A percentile compares a stretch with the other conserved stretches of the same genome.
These are phyloP conservation scores for Mastomys natalensis DNA, from an alignment of 2,113 vertebrate species.

Conservation along the genomic window DNA sequence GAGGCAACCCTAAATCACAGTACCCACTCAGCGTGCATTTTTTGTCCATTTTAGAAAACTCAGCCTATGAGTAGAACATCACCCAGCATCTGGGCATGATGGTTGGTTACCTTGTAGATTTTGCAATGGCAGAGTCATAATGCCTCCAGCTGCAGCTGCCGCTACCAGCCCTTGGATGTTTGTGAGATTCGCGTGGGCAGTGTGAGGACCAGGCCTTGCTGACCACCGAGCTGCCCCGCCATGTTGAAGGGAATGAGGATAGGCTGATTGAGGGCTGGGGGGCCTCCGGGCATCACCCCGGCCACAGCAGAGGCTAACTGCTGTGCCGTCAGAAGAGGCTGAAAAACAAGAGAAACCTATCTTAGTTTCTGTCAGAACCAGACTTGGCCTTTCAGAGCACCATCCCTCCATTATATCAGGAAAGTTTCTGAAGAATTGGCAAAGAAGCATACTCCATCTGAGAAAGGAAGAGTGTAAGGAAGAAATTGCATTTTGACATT, in stretches of 20 bases:
- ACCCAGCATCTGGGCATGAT: neutral
- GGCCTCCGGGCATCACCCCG: slow-evolving; percentile 96
- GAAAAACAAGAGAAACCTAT: slow-evolving; percentile 78
- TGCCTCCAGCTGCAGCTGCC: slow-evolving; percentile 97
- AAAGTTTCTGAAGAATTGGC: neutral
- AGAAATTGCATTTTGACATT: neutral
- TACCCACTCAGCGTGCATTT: neutral
- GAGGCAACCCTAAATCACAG: neutral
- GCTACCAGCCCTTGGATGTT: slow-evolving; percentile 98
- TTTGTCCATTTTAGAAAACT: neutral
- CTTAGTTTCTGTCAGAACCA: slow-evolving; percentile 28
- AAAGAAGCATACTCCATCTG: neutral
- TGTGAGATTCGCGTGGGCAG: slow-evolving; percentile 95
- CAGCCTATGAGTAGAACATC: neutral
- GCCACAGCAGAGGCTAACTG: slow-evolving; percentile 96
- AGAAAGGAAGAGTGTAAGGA: neutral
- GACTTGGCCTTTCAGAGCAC: neutral
- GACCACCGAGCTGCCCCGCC: slow-evolving; percentile 96
- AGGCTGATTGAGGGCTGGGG: slow-evolving; percentile 95
- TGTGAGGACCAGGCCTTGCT: slow-evolving; percentile 98
- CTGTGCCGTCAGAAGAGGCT: slow-evolving; percentile 97
- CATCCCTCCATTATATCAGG: neutral
- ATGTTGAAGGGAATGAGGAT: slow-evolving; percentile 99
- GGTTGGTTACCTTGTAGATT: slow-evolving; percentile 97
- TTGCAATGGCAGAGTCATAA: slow-evolving; percentile 99